Conservation (phyloP, 2,797 vertebrate species). For the Lepidocolaptes lacrymiger region DNA sequence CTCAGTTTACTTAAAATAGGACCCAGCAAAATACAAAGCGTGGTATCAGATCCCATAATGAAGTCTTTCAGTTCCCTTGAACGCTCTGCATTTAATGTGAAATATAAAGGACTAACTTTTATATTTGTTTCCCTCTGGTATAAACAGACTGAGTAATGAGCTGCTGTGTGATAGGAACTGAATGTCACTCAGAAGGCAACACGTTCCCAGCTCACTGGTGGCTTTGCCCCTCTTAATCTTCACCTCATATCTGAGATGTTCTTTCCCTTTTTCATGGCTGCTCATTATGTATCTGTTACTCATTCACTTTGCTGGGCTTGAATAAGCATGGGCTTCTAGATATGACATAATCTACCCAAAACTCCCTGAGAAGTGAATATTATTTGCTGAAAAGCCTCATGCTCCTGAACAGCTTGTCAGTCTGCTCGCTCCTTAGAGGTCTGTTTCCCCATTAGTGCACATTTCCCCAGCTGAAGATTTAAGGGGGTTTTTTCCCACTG, state of each 20-base stretch:
- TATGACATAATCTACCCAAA: slow-evolving; percentile 33
- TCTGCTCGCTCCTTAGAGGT: slow-evolving; percentile 9
- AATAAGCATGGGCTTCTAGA: background rate
- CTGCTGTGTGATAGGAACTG: slow-evolving; percentile 32
- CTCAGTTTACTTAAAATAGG: slow-evolving; percentile 40
- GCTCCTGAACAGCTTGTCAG: slow-evolving; percentile 16
- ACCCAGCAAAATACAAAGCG: background rate
- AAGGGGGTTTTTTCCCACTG: slow-evolving; percentile 20
- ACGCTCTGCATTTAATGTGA: slow-evolving; percentile 12
- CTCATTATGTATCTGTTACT: background rate
- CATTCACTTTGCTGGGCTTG: background rate
- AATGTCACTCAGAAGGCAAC: slow-evolving; percentile 44
- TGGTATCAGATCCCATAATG: background rate
- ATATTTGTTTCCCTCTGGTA: slow-evolving; percentile 27
- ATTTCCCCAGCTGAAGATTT: background rate
- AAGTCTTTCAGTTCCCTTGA: background rate
- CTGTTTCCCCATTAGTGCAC: slow-evolving; percentile 33
- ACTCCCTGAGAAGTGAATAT: background rate
- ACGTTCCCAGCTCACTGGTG: slow-evolving; percentile 16
- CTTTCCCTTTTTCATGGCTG: background rate
- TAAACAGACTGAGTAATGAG: background rate
- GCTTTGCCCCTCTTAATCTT: slow-evolving; percentile 44
- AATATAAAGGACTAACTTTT: background rate
- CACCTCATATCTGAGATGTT: background rate
- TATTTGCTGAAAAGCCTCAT: slow-evolving; percentile 36